A percentile compares a stretch with the other conserved stretches of the same genome.
phyloP scores from a whole-genome alignment of 2,113 vertebrate species.

The Psilopsiagon aurifrons region DNA sequence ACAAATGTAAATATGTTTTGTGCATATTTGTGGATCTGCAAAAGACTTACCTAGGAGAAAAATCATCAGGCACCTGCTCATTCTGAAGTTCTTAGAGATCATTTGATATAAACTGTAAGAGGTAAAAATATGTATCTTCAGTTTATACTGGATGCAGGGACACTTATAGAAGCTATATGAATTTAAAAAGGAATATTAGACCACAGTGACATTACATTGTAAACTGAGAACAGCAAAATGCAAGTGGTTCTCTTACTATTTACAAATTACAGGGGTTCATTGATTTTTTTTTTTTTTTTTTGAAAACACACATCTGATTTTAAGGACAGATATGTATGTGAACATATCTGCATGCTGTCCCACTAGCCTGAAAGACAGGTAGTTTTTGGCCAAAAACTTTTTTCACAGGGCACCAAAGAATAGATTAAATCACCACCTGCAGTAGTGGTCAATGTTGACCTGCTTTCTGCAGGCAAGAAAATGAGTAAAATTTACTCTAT shows the following conservation, averaged over 20 bases:
- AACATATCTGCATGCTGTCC: background rate
- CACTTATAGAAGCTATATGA: background rate
- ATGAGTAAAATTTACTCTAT: background rate
- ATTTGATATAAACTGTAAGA: background rate
- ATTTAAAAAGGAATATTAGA: background rate
- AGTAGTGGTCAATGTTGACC: background rate
- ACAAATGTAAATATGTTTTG: background rate
- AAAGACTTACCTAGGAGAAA: background rate
- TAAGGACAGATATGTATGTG: background rate
- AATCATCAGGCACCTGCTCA: background rate
- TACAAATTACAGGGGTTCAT: background rate
- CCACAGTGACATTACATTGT: background rate
- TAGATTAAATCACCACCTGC: rapidly evolving
- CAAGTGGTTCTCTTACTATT: background rate
- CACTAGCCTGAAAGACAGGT: background rate
- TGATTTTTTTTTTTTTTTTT: background rate
- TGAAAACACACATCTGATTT: background rate
- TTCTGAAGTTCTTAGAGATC: background rate
- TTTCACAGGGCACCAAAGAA: background rate
- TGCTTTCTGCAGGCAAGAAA: background rate
- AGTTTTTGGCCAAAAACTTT: background rate
- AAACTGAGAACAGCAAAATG: background rate
- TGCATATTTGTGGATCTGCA: background rate
- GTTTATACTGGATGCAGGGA: background rate
- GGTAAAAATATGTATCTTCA: background rate